Conservation (phyloP, 2,888 invertebrate genomes). For the Neuroscelio doddi region DNA sequence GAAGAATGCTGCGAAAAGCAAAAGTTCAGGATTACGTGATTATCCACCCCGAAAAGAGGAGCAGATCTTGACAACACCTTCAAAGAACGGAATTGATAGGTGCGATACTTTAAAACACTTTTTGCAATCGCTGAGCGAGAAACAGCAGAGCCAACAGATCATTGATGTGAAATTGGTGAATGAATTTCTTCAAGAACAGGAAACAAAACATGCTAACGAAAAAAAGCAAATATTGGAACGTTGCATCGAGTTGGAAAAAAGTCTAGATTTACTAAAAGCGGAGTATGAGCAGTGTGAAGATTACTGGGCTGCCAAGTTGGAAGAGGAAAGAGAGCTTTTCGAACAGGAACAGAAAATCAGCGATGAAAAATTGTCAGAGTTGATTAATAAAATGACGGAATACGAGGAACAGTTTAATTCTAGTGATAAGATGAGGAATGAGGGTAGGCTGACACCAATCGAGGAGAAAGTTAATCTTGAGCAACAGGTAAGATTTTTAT, state of each 20-base stretch:
- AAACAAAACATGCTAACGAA: constrained; percentile 67
- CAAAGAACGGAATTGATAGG: constrained; percentile 40
- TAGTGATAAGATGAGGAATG: constrained; percentile 69
- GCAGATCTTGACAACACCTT: constrained; percentile 21
- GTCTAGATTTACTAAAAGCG: constrained; percentile 81
- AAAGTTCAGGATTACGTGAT: constrained; percentile 59
- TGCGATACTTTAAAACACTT: constrained; percentile 20
- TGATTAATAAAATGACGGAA: constrained; percentile 83
- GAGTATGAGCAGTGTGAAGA: constrained; percentile 91
- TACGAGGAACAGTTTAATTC: constrained; percentile 84
- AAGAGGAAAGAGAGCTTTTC: constrained; percentile 83
- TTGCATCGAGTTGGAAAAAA: constrained; percentile 81
- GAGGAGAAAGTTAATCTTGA: constrained; percentile 83
- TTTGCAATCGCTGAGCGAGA: constrained; percentile 16
- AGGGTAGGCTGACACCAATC: constrained; percentile 81
- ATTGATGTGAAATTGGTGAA: constrained; percentile 21
- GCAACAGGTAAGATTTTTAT: constrained; percentile 71
- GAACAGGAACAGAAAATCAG: constrained; percentile 84
- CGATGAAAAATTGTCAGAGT: constrained; percentile 83
- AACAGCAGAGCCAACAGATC: constrained; percentile 12
- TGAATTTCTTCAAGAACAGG: constrained; percentile 61
- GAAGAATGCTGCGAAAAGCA: constrained; percentile 52
- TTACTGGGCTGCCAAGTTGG: constrained; percentile 87
- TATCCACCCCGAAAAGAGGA: constrained; percentile 66
- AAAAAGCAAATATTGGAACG: constrained; percentile 72